A percentile compares a stretch with the other conserved stretches of the same genome.
These are phyloP conservation scores for Pseudachorutes palmiensis DNA, from an alignment of 1,140 invertebrate species.

Conservation along the genomic window DNA sequence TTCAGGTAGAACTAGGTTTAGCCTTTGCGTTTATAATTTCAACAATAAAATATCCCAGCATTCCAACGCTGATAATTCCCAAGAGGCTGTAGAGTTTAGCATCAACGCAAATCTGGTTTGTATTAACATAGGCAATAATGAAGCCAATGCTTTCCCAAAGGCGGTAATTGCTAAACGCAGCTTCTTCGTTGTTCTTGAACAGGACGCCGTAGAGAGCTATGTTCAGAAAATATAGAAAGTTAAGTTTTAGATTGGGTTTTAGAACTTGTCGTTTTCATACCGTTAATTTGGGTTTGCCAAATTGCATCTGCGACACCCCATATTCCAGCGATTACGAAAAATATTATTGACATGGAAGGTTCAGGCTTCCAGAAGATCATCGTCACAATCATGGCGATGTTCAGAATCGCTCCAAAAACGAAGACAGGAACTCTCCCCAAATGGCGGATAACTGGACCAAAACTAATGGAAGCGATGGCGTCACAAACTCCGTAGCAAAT, in stretches of 20 bases:
- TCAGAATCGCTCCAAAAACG: conserved; percentile 65
- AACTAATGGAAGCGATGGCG: conserved; percentile 75
- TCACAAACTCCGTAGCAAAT: conserved; percentile 84
- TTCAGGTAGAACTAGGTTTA: no score
- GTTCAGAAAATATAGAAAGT: conserved; percentile 17
- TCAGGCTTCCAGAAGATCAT: conserved; percentile 79
- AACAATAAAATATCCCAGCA: conserved; percentile 69
- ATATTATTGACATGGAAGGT: conserved; percentile 65
- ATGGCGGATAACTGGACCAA: conserved; percentile 85
- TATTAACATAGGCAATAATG: conserved; percentile 44
- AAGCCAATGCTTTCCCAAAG: conserved; percentile 52
- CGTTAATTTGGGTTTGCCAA: conserved; percentile 96
- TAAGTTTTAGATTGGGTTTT: background rate
- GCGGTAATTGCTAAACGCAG: conserved; percentile 54
- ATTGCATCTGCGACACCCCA: conserved; percentile 96
- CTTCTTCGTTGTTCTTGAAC: conserved; percentile 47
- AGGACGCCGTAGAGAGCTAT: conserved; percentile 50
- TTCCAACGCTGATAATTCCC: conserved; percentile 65
- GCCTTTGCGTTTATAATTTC: no score
- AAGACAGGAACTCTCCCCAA: conserved; percentile 80
- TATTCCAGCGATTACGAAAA: conserved; percentile 62
- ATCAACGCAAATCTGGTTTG: conserved; percentile 70
- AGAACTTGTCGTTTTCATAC: conserved; percentile 40
- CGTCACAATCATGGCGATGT: conserved; percentile 47
- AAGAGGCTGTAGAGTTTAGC: conserved; percentile 86